Conservation (phyloP, 2,888 invertebrate genomes). For the Cantharis nigra region DNA sequence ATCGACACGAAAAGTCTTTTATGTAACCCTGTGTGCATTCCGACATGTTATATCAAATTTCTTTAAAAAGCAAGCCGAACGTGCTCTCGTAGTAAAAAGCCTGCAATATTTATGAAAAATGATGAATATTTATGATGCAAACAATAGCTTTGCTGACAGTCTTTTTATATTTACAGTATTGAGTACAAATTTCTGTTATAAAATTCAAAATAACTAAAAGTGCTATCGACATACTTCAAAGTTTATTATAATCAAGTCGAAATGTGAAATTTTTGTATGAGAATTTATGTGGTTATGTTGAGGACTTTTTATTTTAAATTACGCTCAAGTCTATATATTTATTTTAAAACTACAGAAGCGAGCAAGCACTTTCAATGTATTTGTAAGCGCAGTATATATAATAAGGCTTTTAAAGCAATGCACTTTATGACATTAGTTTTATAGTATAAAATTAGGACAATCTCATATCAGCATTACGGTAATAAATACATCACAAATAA, state of each 20-base stretch:
- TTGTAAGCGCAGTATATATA: background rate
- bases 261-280: background rate
- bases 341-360: background rate
- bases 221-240: background rate
- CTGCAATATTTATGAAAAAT: conserved; percentile 3
- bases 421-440: background rate
- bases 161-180: conserved; percentile 4
- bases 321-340: background rate
- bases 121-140: conserved; percentile 22
- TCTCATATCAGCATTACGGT: background rate
- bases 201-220: background rate
- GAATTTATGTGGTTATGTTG: background rate
- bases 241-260: background rate
- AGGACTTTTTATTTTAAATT: background rate
- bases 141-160: conserved; percentile 13
- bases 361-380: background rate
- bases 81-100: background rate
- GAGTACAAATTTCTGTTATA: conserved; percentile 1
- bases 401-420: background rate
- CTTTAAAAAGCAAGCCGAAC: background rate
- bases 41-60: conserved; percentile 4
- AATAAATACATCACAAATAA: background rate
- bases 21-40: background rate
- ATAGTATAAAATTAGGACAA: too few relatives aligned
- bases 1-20: background rate